phyloP scores from a whole-genome alignment of 2,797 vertebrate species.

The Triplophysa bombifrons region DNA sequence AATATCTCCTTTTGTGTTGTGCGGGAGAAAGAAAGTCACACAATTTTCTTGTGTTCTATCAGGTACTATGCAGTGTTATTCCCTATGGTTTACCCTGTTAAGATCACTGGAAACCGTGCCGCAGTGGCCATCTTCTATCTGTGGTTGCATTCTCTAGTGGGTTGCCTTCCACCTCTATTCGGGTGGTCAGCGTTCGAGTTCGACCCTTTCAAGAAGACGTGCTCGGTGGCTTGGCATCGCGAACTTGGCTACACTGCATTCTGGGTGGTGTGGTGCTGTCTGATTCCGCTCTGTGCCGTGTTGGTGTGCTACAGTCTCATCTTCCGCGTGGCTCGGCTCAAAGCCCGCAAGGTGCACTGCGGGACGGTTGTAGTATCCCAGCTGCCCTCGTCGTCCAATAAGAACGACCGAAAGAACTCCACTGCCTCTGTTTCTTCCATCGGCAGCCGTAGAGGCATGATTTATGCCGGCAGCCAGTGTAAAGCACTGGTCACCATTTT shows the following conservation, averaged over 20 bases:
- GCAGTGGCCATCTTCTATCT: constrained; percentile 88
- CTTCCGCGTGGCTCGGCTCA: constrained; percentile 92
- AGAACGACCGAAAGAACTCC: constrained; percentile 88
- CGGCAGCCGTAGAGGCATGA: constrained; percentile 85
- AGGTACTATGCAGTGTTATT: constrained; percentile 98
- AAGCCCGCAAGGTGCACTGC: constrained; percentile 94
- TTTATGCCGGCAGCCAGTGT: constrained; percentile 94
- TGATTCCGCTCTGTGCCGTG: constrained; percentile 87
- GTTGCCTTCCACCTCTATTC: constrained; percentile 92
- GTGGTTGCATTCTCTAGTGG: constrained; percentile 92
- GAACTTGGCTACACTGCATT: constrained; percentile 88
- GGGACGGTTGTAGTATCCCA: constrained; percentile 81
- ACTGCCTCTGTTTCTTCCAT: constrained; percentile 90
- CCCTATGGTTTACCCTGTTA: constrained; percentile 96
- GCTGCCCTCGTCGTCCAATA: constrained; percentile 61
- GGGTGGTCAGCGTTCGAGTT: constrained; percentile 96
- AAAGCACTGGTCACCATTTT: constrained; percentile 94
- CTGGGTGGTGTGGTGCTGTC: constrained; percentile 91
- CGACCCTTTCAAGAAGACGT: constrained; percentile 93
- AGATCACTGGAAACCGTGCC: constrained; percentile 94
- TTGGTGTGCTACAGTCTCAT: constrained; percentile 91
- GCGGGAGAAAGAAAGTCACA: no score
- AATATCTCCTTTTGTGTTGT: no score
- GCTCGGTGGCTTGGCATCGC: constrained; percentile 90
- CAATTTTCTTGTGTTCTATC: neutral